Conservation (phyloP, 1,140 invertebrate species). For the Diuraphis noxia region DNA sequence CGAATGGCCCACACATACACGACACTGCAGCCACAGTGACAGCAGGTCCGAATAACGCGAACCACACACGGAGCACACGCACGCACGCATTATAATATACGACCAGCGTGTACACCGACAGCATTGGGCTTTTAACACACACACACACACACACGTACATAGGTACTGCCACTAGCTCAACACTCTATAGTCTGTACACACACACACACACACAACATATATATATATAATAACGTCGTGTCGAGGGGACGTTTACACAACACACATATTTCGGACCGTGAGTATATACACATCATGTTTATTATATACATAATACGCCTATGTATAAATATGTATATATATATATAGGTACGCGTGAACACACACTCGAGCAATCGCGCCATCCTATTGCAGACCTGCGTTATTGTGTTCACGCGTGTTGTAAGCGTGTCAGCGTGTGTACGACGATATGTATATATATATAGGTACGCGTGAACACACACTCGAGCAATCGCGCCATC, state of each 20-base stretch:
- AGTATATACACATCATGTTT: constrained; percentile 6
- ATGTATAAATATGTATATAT: no score
- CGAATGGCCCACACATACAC: neutral
- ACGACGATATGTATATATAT: neutral
- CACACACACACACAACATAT: neutral
- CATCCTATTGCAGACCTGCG: neutral
- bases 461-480: neutral
- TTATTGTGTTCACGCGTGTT: neutral
- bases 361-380: neutral
- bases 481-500: neutral
- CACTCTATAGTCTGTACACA: no score
- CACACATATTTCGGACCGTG: constrained; percentile 18
- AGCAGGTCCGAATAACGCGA: neutral
- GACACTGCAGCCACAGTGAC: neutral
- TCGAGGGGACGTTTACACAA: neutral
- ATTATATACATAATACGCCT: neutral
- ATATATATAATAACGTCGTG: neutral
- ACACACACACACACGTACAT: neutral
- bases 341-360: neutral
- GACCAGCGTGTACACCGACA: neutral
- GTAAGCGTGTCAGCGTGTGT: neutral
- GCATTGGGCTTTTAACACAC: neutral
- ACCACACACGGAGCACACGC: constrained; percentile 14
- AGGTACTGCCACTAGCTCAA: no score
- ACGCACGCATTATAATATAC: neutral